These are phyloP conservation scores for Pimpla rufipes DNA, from an alignment of 2,888 invertebrate species.

Conservation along the genomic window DNA sequence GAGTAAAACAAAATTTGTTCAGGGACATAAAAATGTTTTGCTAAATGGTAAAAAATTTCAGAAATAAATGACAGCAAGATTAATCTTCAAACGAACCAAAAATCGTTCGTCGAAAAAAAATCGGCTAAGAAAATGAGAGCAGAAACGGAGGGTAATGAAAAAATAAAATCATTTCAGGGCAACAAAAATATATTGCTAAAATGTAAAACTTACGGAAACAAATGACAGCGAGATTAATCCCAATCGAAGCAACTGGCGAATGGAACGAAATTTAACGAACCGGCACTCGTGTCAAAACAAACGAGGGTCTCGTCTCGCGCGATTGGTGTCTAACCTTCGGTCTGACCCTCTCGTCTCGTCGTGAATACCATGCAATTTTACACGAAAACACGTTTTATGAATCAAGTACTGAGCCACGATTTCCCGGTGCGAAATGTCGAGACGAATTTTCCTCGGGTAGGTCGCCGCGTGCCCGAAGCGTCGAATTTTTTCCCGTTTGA, in stretches of 20 bases:
- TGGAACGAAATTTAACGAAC: not conserved
- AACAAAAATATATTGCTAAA: not conserved
- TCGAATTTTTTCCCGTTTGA: not conserved
- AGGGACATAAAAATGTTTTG: too few relatives aligned
- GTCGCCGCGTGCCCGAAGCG: not conserved
- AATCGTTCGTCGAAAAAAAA: not conserved
- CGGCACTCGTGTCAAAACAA: constrained; percentile 21
- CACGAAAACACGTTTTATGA: constrained; percentile 32
- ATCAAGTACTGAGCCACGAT: constrained; percentile 40
- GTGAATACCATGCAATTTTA: constrained; percentile 39
- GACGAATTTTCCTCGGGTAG: constrained; percentile 55
- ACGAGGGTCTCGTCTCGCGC: not conserved
- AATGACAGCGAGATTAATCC: not conserved
- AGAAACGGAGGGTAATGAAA: too few relatives aligned
- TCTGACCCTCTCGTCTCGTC: constrained; percentile 23
- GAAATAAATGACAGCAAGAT: too few relatives aligned
- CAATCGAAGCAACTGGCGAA: not conserved
- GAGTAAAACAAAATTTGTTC: too few relatives aligned
- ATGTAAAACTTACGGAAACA: not conserved
- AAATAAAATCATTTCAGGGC: too few relatives aligned
- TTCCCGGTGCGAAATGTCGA: constrained; percentile 52
- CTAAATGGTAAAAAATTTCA: not conserved
- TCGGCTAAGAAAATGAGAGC: not conserved
- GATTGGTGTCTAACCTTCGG: not conserved
- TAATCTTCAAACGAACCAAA: not conserved